These are phyloP conservation scores for Tonatia bakeri DNA, from an alignment of 2,113 vertebrate genomes.

Conservation along the genomic window DNA sequence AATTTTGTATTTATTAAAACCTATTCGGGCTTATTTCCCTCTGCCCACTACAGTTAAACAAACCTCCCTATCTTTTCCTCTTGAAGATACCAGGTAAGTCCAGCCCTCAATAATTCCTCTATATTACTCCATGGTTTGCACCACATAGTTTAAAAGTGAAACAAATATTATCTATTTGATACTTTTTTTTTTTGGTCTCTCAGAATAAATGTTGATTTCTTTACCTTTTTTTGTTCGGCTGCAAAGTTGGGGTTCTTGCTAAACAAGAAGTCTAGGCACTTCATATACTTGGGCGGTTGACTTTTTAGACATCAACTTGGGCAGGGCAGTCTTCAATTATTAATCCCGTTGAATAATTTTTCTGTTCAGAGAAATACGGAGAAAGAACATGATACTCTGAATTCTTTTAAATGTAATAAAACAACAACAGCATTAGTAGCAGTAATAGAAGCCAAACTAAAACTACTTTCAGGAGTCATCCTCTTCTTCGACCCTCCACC, in stretches of 20 bases:
- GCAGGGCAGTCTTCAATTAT: background rate
- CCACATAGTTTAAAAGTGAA: background rate
- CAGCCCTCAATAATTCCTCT: background rate
- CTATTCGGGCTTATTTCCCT: background rate
- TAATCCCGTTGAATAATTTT: background rate
- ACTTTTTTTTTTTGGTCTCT: background rate
- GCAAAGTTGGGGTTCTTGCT: background rate
- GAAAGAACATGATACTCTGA: background rate
- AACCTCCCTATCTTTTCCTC: background rate
- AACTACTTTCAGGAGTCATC: background rate
- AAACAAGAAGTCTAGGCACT: background rate
- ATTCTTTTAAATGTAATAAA: background rate
- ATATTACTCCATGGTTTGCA: background rate
- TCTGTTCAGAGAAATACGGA: background rate
- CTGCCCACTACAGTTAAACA: background rate
- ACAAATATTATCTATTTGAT: background rate
- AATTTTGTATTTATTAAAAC: background rate
- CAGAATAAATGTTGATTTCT: background rate
- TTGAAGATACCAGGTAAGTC: background rate
- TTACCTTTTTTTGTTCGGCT: background rate
- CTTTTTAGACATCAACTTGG: background rate
- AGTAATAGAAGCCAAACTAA: background rate
- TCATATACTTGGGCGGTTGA: background rate
- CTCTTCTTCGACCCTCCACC: background rate
- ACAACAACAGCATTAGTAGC: background rate